Evolutionary conservation across 2,888 invertebrate species (phyloP), one percentile per base, ranked within the genome.

Genomic region (Criorhina ranunculi): DNA sequence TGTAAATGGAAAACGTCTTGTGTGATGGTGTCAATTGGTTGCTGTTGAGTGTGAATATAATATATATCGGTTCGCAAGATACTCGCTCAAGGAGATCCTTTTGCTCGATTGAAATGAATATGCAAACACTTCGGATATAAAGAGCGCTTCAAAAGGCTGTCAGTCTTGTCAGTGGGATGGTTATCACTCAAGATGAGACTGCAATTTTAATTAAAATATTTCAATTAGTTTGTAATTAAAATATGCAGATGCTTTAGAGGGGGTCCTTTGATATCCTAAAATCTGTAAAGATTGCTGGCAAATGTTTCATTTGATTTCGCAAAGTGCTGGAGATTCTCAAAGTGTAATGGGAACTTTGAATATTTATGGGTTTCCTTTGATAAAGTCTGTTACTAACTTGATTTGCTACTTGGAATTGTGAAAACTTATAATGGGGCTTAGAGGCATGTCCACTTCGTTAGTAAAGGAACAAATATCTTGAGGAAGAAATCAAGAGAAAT

Each of bases 141-240:
- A 46, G 46, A 17, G 55, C 42, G n/a, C 17, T 59, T 46, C 59
- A 60, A 4, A 49, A 40, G 29, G 33, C 53, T 24, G 33, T 44
- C 53, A 24, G 24, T 62, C 73, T 31, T 42, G 60, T 24, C 15
- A 12, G 3, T 8, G 5, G n/a, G 8, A 37, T 6, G 12, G 15
- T n/a, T 8, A 24, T 5, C 5, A 17, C n/a, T 59, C 12, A 67
- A 31, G 37, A 29, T 51, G 59, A 44, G 51, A 37, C 31, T 64
- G 51, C 46, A 60, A 62, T 75, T 80, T 76, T 75, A 81, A 81
- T 62, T 75, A 75, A 67, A 67, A 55, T 60, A n/a, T 60, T 60
- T 72, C 51, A 60, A 72, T 40, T 73, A 42, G 44, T 73, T 73
- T 73, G 15, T 42, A 19, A 60, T 33, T 46, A 46, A 70, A 49